These are phyloP conservation scores for Tenthredo distinguenda DNA, from an alignment of 2,888 invertebrate species.

Conservation along the genomic window DNA sequence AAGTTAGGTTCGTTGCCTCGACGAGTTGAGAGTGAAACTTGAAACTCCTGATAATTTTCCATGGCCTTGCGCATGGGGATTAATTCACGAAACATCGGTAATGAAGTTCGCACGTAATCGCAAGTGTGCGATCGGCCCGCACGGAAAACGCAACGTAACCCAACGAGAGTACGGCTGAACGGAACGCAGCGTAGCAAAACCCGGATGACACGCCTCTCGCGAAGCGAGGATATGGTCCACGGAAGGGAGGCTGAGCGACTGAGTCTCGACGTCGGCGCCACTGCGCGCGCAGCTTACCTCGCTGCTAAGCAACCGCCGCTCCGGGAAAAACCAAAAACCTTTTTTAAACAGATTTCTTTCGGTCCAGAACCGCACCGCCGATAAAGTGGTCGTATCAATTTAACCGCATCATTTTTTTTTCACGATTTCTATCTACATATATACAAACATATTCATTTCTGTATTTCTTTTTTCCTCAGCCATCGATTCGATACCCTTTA, in stretches of 20 bases:
- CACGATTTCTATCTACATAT: background rate
- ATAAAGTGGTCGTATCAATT: slow-evolving; percentile 9
- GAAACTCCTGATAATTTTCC: background rate
- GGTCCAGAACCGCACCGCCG: background rate
- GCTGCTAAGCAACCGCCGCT: slow-evolving; percentile 40
- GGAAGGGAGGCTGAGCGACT: slow-evolving; percentile 77
- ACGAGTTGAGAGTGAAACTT: background rate
- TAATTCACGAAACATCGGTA: background rate
- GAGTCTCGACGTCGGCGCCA: slow-evolving; percentile 67
- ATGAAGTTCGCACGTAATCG: background rate
- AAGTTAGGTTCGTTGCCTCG: background rate
- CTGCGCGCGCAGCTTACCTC: slow-evolving; percentile 63
- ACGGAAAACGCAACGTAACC: slow-evolving; percentile 5
- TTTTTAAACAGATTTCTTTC: slow-evolving; percentile 65
- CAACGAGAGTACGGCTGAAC: background rate
- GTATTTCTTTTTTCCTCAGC: background rate
- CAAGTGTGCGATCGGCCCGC: background rate
- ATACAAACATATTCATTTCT: no score
- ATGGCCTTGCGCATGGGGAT: background rate
- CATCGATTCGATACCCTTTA: background rate
- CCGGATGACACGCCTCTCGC: slow-evolving; percentile 70
- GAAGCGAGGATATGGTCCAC: slow-evolving; percentile 71
- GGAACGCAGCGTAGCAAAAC: slow-evolving; percentile 49
- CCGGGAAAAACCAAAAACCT: slow-evolving; percentile 39
- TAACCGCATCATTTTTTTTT: background rate